Base-by-base conservation (phyloP, 1,140 invertebrate genomes). In the Heterodera carotae region DNA sequence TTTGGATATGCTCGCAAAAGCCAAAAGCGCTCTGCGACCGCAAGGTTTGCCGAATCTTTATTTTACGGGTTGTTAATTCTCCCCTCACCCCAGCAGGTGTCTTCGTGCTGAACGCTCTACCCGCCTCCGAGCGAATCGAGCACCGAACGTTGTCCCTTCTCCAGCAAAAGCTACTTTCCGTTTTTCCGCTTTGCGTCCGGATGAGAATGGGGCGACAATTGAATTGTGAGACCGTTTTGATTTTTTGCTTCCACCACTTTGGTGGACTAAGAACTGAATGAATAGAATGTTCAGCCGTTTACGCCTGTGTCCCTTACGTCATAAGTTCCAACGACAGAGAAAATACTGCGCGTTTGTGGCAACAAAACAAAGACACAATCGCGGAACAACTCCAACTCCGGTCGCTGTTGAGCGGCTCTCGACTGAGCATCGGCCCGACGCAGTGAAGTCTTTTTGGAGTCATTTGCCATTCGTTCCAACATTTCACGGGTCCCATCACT, bases 91-190 rank as follows among this genome's bases (percentile, higher is more conserved):
- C 59, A 67, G 27, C n/a, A 80, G 79, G 79, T 22, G 48, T 31
- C 29, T 31, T 80, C 33, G 36, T 80, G n/a, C 22, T 80, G n/a
- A 80, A 80, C 31, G 81, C 76, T 25, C 70, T 80, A 25, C 60
- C 75, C 27, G 33, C 75, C 2, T 27, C 25, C 8, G 12, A 70
- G 6, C 69, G 18, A 29, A 56, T 27, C 29, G 27, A 70, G 33
- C 8, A 70, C 0, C n/a, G 2, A 22, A 70, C 27, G 2, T 4
- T 76, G 8, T 7, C 43, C 39, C 31, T 53, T 34, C 34, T 76
- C 15, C 33, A 76, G 39, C 76, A 62, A 29, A 56, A 67, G 18
- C 22, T 75, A 1, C 60, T 75, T 15, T 33, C 60, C 3, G 59
- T 66, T 25, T 75, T 75, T 66, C 73, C 73, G 62, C 31, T 75